A percentile compares a stretch with the other conserved stretches of the same genome.
Conservation (phyloP, 1,140 invertebrate species). For the Drosophila orosa region DNA sequence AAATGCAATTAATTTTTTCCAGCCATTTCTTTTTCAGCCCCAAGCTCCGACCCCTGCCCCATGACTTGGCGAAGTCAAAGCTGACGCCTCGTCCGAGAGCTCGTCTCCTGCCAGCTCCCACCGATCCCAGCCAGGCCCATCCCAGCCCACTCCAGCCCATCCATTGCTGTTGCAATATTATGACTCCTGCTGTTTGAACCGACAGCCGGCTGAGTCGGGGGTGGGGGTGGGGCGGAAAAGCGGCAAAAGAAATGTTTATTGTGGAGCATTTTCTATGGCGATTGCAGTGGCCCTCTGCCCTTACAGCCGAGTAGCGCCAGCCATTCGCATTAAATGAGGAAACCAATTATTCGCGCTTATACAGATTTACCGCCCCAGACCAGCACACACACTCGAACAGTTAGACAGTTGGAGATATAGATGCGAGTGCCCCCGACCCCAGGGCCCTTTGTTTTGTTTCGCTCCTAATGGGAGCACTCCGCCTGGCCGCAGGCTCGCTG, state of each 20-base stretch:
- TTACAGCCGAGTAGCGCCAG: slow-evolving; percentile 39
- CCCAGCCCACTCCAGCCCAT: slow-evolving; percentile 18
- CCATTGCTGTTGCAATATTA: slow-evolving; percentile 78
- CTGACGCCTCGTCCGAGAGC: slow-evolving; percentile 47
- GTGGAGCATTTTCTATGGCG: slow-evolving; percentile 76
- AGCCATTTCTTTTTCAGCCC: slow-evolving; percentile 75
- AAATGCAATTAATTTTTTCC: slow-evolving; percentile 84
- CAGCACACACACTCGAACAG: slow-evolving; percentile 45
- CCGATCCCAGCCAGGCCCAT: neutral
- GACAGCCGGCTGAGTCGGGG: slow-evolving; percentile 43
- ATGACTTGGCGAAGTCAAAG: slow-evolving; percentile 49
- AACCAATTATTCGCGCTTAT: slow-evolving; percentile 84
- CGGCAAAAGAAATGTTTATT: slow-evolving; percentile 75
- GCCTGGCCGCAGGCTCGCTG: slow-evolving; percentile 50
- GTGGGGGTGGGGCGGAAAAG: slow-evolving; percentile 28
- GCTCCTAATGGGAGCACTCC: slow-evolving; percentile 56
- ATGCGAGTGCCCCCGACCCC: slow-evolving; percentile 30
- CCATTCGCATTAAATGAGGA: slow-evolving; percentile 84
- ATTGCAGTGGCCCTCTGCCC: slow-evolving; percentile 54
- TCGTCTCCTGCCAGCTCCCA: slow-evolving; percentile 17
- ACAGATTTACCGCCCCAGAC: slow-evolving; percentile 77
- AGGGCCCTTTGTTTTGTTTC: slow-evolving; percentile 51
- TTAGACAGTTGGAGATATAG: slow-evolving; percentile 68
- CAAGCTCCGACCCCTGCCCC: slow-evolving; percentile 13
- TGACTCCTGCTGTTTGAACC: slow-evolving; percentile 81